A percentile compares a stretch with the other conserved stretches of the same genome.
These are phyloP conservation scores for Nudaria mundana DNA, from an alignment of 2,888 invertebrate genomes.

Conservation along the genomic window DNA sequence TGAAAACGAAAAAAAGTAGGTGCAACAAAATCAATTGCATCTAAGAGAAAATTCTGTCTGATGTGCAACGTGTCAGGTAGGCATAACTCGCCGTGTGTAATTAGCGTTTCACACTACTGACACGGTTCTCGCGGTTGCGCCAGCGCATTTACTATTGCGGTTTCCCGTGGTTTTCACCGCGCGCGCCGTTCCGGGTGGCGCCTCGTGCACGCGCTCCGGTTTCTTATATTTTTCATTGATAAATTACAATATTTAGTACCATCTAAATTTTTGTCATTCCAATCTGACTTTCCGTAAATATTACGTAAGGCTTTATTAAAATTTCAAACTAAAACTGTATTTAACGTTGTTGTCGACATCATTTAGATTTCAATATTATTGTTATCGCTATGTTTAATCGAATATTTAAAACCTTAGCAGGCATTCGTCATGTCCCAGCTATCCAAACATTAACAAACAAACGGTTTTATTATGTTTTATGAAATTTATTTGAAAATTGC, in stretches of 20 bases:
- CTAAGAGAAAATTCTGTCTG: conserved; percentile 37
- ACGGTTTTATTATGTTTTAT: conserved; percentile 16
- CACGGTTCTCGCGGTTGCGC: conserved; percentile 73
- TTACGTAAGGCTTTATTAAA: conserved; percentile 13
- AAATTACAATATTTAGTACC: conserved; percentile 56
- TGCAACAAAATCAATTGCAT: conserved; percentile 34
- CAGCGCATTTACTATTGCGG: conserved; percentile 68
- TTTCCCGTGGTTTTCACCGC: conserved; percentile 78
- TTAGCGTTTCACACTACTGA: conserved; percentile 80
- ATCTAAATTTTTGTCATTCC: conserved; percentile 46
- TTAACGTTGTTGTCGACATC: conserved; percentile 11
- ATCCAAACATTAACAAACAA: conserved; percentile 19
- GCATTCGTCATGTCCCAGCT: conserved; percentile 25
- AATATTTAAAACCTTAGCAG: conserved; percentile 18
- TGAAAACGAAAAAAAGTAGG: conserved; percentile 16
- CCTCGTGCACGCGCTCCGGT: conserved; percentile 62
- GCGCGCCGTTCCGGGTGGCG: conserved; percentile 77
- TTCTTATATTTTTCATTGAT: conserved; percentile 59
- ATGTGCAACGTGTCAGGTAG: conserved; percentile 50
- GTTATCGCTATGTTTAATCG: conserved; percentile 27
- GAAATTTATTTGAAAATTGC: conserved; percentile 35
- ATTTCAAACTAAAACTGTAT: conserved; percentile 7
- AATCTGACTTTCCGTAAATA: conserved; percentile 32
- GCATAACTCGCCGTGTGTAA: conserved; percentile 63
- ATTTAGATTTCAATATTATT: conserved; percentile 15